Base-by-base conservation (phyloP, 2,888 invertebrate genomes). In the Drosophila siamana region DNA sequence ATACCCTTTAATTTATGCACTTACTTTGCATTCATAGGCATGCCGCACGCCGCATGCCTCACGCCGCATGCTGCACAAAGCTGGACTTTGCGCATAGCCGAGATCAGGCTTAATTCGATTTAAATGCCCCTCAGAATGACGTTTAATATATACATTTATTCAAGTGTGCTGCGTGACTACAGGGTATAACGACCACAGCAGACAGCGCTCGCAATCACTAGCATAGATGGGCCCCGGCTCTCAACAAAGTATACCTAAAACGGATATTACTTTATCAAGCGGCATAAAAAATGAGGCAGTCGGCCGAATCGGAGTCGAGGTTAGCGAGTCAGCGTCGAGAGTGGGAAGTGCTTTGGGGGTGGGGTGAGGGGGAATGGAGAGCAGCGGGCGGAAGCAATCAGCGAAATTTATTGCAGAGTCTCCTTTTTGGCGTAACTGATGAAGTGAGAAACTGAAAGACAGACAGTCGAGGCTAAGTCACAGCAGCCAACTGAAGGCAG, bases 221-320 rank as follows among this genome's bases (percentile, higher is more conserved):
- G 6, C 30, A 57, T 57, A 15, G 57, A 16, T 19, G 19, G 26
- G 5, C 22, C 54, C 22, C 1, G 38, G 41, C 28, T 15, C 28
- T 15, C 36, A n/a, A 43, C 48, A 57, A 55, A 71, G 80, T 68
- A 71, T 79, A 86, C 81, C 81, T 87, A 86, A 87, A 86, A 74
- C 88, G 85, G 86, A 86, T 86, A 86, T 86, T 86, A 86, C 88
- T 86, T 86, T 87, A 86, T 86, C 85, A 86, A 86, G 86, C 81
- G 81, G 88, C 88, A 86, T 86, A 86, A 86, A 87, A 87, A 87
- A 87, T 86, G 88, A 81, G 83, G 55, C 83, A 78, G 69, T 69
- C 62, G 65, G 61, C 70, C 73, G 67, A 65, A 63, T 54, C 68
- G 78, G 64, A 72, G 80, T 69, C 72, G 83, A 74, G 73, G 80